phyloP scores from a whole-genome alignment of 2,797 vertebrate species.

The Cryptoprocta ferox region DNA sequence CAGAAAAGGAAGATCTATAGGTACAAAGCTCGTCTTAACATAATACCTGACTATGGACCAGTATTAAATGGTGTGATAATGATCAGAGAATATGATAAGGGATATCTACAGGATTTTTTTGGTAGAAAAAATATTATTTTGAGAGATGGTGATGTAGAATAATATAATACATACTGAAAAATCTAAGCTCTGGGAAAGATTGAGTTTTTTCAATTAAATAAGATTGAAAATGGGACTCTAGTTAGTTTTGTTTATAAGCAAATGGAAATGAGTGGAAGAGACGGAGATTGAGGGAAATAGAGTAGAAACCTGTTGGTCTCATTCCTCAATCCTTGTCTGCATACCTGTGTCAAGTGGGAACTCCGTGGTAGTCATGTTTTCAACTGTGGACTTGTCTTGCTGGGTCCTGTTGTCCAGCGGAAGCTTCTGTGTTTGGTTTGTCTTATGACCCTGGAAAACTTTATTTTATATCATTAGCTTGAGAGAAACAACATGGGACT shows the following conservation, averaged over 20 bases:
- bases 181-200: background rate
- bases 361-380: background rate
- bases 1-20: background rate
- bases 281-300: background rate
- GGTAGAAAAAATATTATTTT: background rate
- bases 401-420: background rate
- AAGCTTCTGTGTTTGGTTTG: accelerated
- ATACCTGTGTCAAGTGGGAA: background rate
- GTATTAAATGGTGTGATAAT: background rate
- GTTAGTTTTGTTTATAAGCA: background rate
- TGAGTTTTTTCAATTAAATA: background rate
- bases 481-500: no score
- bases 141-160: background rate
- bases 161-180: background rate
- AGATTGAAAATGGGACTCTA: background rate
- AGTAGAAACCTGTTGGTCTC: background rate
- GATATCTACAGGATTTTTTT: background rate
- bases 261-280: background rate
- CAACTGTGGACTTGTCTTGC: background rate
- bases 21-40: background rate
- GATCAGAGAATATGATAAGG: background rate
- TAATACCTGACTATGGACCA: background rate
- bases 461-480: background rate
- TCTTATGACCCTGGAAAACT: background rate
- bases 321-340: background rate